Evolutionary conservation across 1,140 invertebrate genomes (phyloP).

Genomic region (Papilio dardanus): DNA sequence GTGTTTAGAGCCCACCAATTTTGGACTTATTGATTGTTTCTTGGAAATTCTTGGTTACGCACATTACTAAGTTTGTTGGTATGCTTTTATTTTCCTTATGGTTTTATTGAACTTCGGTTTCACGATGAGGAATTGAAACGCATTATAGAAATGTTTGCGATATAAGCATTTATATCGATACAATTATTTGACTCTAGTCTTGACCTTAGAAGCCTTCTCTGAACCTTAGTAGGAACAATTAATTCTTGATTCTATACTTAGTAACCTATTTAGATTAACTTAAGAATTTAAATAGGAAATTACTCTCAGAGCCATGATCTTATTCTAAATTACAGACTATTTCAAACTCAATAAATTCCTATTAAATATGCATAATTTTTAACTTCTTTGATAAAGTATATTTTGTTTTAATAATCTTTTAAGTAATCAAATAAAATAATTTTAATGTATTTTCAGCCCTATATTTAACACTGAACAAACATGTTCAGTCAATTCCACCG

Average conservation of each 20-base stretch:
- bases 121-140: constrained; percentile 21
- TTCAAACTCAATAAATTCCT: not conserved
- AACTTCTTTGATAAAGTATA: no score
- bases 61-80: constrained; percentile 43
- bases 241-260: not conserved
- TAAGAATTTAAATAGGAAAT: not conserved
- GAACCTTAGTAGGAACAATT: not conserved
- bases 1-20: constrained; percentile 49
- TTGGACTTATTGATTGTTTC: constrained; percentile 56
- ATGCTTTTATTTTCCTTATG: constrained; percentile 29
- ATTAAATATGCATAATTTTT: not conserved
- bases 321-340: not conserved
- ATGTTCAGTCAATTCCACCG: constrained; percentile 18
- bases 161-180: not conserved
- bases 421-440: not conserved
- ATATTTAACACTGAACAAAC: constrained; percentile 1
- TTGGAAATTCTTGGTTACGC: constrained; percentile 52
- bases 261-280: not conserved
- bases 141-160: not conserved
- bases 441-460: not conserved
- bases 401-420: no score
- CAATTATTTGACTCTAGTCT: not conserved
- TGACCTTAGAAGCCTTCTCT: not conserved
- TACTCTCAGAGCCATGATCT: not conserved
- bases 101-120: constrained; percentile 1